Evolutionary conservation across 1,140 invertebrate species (phyloP).

Genomic region (Penaeus vannamei): DNA sequence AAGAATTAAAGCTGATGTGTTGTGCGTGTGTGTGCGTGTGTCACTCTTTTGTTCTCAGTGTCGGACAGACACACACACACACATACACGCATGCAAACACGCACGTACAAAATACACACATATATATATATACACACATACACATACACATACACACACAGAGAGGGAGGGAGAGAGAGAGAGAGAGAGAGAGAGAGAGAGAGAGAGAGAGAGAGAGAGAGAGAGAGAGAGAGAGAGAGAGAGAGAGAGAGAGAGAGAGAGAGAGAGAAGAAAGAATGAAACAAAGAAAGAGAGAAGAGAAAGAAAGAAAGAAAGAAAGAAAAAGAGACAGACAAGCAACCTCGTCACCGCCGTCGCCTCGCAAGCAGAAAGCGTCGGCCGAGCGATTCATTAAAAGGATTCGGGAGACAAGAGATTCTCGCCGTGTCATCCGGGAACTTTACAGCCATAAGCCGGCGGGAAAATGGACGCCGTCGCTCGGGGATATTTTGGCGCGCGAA

Average conservation of each 20-base stretch:
- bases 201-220: constrained; percentile 7
- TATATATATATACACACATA: neutral
- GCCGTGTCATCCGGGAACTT: too few relatives aligned
- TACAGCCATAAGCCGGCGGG: neutral
- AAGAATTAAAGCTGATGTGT: too few relatives aligned
- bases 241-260: neutral
- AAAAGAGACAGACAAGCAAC: neutral
- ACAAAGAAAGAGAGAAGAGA: neutral
- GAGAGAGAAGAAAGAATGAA: neutral
- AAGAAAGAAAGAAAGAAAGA: neutral
- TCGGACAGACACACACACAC: neutral
- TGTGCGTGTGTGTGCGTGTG: too few relatives aligned
- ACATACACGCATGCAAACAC: neutral
- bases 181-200: constrained; percentile 29
- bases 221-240: neutral
- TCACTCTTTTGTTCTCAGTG: too few relatives aligned
- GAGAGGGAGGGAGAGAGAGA: constrained; percentile 32
- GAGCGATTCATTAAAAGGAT: neutral
- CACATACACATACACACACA: constrained; percentile 2
- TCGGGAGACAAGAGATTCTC: neutral
- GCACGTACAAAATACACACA: neutral
- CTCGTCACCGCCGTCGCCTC: neutral
- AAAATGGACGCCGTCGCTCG: neutral
- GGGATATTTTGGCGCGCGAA: neutral
- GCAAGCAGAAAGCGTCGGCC: neutral